Evolutionary conservation across 2,113 vertebrate species (phyloP), one percentile per base, ranked within the genome.

Genomic region (Odocoileus hemionus): DNA sequence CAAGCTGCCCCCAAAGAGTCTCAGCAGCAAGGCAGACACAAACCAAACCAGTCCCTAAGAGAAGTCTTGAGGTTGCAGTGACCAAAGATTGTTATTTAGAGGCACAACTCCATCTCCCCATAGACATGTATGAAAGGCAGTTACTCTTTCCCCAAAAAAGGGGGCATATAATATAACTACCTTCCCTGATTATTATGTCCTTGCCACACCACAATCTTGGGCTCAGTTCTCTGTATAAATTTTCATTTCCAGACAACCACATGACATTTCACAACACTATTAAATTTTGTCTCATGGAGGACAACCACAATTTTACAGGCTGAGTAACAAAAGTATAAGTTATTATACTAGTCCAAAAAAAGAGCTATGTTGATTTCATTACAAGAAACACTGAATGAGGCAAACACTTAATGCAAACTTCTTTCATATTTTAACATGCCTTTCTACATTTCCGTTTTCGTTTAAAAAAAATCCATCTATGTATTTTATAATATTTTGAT

Each of bases 181-280:
- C 50, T 11, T 43, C 67, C 26, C 28, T 57, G 67, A 86, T 45
- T 26, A 33, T 86, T 61, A 7, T 70, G 23, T 33, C 55, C 84
- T 91, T 70, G 52, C 57, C 78, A 50, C 47, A 78, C 30, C 60
- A 74, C 57, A 79, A 30, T 85, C 47, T 36, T 84, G 39, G 84
- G 19, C 61, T 36, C 47, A 58, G 28, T 23, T 90, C 50, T 83
- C n/a, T 82, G 28, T 13, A 85, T 87, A 89, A 91, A 92, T 17
- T 74, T 92, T 90, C 36, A 43, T 91, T 96, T 90, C 45, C 57
- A 80, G 87, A 96, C 57, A 97, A 92, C 70, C 70, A 76, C 52
- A 86, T 87, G 52, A 57, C 47, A 92, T 96, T 97, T 95, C 79
- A 90, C 30, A 84, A 43, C n/a, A 64, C 39, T 87, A 55, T 87